These are phyloP conservation scores for Amphimallon solstitiale DNA, from an alignment of 2,888 invertebrate genomes.

Conservation along the genomic window DNA sequence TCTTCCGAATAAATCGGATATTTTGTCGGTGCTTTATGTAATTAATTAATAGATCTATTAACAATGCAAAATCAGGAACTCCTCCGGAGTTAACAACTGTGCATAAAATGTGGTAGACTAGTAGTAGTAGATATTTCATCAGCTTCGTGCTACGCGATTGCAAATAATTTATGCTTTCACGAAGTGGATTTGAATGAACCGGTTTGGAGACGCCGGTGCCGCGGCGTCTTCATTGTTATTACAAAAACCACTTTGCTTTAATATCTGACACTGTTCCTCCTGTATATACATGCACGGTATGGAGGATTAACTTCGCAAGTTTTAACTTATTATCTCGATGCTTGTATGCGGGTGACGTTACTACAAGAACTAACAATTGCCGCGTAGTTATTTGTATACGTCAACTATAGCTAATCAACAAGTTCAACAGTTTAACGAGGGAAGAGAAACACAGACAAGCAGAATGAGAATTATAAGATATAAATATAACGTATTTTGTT, in stretches of 20 bases:
- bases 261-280: conserved; percentile 9
- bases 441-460: no score
- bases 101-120: conserved; percentile 4
- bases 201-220: background rate
- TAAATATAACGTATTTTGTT: no score
- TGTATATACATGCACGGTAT: conserved; percentile 3
- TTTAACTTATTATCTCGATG: conserved; percentile 5
- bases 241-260: conserved; percentile 16
- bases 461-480: no score
- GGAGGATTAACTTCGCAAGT: conserved; percentile 17
- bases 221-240: background rate
- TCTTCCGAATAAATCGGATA: background rate
- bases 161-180: conserved; percentile 13
- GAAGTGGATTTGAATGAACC: background rate
- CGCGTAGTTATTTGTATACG: conserved; percentile 5
- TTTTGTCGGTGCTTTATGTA: background rate
- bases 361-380: conserved; percentile 13
- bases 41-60: background rate
- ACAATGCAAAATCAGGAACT: conserved; percentile 13
- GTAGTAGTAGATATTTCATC: background rate
- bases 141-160: background rate
- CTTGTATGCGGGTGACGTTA: background rate
- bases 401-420: background rate
- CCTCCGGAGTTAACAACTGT: background rate
- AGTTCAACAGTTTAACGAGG: conserved; percentile 9